phyloP scores from a whole-genome alignment of 1,140 invertebrate genomes.

The Drosophila fuyamai region DNA sequence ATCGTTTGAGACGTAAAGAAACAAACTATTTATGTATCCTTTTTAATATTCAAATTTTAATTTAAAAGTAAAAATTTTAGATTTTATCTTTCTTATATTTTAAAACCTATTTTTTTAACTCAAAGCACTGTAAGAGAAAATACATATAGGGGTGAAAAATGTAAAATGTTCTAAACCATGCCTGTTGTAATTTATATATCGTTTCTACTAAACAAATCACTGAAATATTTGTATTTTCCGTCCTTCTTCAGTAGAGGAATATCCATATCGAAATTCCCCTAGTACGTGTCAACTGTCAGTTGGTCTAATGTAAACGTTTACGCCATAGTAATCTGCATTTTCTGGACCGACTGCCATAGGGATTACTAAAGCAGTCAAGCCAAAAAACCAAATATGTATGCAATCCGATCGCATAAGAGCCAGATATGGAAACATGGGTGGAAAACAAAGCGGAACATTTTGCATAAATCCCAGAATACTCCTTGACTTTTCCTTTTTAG shows the following conservation, averaged over 20 bases:
- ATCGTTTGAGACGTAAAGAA: too few species aligned
- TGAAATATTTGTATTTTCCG: slow-evolving; percentile 17
- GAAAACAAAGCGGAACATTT: slow-evolving; percentile 41
- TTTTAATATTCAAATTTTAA: too few species aligned
- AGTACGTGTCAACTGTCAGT: slow-evolving; percentile 52
- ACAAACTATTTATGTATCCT: too few species aligned
- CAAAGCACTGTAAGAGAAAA: too few species aligned
- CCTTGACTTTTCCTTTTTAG: slow-evolving; percentile 47
- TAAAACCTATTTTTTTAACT: too few species aligned
- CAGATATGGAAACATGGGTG: slow-evolving; percentile 18
- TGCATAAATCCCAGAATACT: slow-evolving; percentile 37
- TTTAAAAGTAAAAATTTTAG: too few species aligned
- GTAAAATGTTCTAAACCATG: too few species aligned
- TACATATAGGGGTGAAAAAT: too few species aligned
- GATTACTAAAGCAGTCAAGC: slow-evolving; percentile 2
- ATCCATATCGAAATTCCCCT: slow-evolving; percentile 8
- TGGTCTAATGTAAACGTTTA: slow-evolving; percentile 40
- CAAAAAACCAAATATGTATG: background rate
- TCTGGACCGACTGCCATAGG: slow-evolving; percentile 7
- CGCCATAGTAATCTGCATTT: slow-evolving; percentile 29
- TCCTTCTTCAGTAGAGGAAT: slow-evolving; percentile 1
- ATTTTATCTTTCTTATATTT: too few species aligned
- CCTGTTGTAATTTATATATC: too few species aligned
- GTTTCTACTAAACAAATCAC: too few species aligned
- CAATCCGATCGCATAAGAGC: slow-evolving; percentile 47